phyloP scores from a whole-genome alignment of 2,888 invertebrate species.

The Argyresthia albistria region DNA sequence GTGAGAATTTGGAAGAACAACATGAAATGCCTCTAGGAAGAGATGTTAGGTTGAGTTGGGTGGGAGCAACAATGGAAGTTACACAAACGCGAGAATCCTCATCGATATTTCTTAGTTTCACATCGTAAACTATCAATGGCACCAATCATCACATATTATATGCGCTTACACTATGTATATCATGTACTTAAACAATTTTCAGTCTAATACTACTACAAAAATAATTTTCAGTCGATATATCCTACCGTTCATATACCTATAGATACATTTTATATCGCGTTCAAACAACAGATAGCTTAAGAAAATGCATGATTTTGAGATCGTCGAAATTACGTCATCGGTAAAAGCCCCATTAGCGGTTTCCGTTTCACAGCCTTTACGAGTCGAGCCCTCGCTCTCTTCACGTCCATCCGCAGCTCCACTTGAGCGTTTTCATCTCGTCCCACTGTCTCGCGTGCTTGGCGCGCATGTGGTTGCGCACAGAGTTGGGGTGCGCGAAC shows the following conservation, averaged over 20 bases:
- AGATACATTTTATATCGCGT: constrained; percentile 29
- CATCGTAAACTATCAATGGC: constrained; percentile 69
- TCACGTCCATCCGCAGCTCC: constrained; percentile 74
- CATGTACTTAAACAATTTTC: constrained; percentile 53
- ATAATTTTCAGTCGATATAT: constrained; percentile 70
- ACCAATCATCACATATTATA: constrained; percentile 71
- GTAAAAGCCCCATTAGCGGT: constrained; percentile 16
- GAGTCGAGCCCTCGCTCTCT: background rate
- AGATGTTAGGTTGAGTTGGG: constrained; percentile 3
- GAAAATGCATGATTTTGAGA: constrained; percentile 58
- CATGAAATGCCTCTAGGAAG: no score
- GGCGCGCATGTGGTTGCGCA: constrained; percentile 88
- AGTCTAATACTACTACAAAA: constrained; percentile 71
- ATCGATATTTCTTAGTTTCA: constrained; percentile 31
- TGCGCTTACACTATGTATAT: constrained; percentile 17
- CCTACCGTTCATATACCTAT: constrained; percentile 34
- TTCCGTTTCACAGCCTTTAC: constrained; percentile 34
- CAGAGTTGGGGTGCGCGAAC: constrained; percentile 89
- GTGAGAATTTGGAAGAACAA: no score
- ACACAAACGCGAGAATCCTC: constrained; percentile 30
- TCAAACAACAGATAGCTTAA: constrained; percentile 26
- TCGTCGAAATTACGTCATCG: constrained; percentile 28
- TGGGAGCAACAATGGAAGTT: constrained; percentile 62
- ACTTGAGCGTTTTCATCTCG: constrained; percentile 85
- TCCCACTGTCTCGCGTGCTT: constrained; percentile 88